phyloP scores from a whole-genome alignment of 2,888 invertebrate species.

The Notodromas monacha region DNA sequence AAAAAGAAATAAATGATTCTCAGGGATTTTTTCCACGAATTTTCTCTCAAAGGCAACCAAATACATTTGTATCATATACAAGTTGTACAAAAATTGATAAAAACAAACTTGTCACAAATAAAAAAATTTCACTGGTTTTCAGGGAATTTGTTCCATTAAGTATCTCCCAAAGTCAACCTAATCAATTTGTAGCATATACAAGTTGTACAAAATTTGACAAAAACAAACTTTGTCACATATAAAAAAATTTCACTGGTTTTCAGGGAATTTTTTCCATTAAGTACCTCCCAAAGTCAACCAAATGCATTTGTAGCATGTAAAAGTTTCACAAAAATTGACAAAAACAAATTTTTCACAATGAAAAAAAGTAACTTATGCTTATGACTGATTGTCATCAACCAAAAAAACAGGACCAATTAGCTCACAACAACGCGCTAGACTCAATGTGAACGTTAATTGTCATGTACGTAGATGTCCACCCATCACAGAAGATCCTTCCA shows the following conservation, averaged over 20 bases:
- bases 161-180: not conserved
- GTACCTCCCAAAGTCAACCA: not conserved
- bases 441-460: constrained; percentile 1
- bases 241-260: constrained; percentile 1
- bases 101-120: constrained; percentile 1
- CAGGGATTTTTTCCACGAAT: not conserved
- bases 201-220: not conserved
- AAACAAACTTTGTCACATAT: not conserved
- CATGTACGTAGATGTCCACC: constrained; percentile 1
- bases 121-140: constrained; percentile 2
- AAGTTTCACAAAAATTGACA: not conserved
- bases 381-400: constrained; percentile 2
- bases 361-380: constrained; percentile 2
- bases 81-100: constrained; percentile 1
- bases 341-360: not conserved
- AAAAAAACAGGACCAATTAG: not conserved
- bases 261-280: not conserved
- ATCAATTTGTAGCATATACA: not conserved
- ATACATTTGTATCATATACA: constrained; percentile 1
- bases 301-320: constrained; percentile 1
- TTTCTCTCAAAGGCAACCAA: constrained; percentile 1
- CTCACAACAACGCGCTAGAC: constrained; percentile 1
- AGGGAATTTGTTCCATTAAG: not conserved
- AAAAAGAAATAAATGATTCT: constrained; percentile 2
- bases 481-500: constrained; percentile 2